Evolutionary conservation across 2,113 vertebrate species (phyloP).

Genomic region (Varanus komodoensis): DNA sequence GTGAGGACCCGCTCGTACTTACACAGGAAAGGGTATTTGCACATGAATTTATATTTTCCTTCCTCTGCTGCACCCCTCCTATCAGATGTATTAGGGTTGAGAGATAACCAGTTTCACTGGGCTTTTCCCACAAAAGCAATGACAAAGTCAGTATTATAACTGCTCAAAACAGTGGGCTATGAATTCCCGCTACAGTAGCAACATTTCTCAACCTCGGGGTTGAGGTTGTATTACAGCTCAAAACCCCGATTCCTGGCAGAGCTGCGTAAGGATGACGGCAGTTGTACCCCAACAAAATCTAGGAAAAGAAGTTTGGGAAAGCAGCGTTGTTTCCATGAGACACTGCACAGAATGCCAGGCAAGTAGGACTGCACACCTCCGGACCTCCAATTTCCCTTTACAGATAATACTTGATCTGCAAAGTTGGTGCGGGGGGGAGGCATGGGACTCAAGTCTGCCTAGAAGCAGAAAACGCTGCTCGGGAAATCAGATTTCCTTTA

Average conservation of each 20-base stretch:
- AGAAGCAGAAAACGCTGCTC: background rate
- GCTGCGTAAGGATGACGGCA: no score
- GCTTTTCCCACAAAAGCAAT: background rate
- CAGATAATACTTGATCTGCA: background rate
- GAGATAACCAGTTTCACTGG: background rate
- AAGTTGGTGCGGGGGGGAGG: no score
- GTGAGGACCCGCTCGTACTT: background rate
- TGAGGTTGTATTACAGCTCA: no score
- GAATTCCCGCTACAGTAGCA: background rate
- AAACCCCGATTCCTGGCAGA: no score
- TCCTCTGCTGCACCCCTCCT: no score
- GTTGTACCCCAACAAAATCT: no score
- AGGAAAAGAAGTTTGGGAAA: background rate
- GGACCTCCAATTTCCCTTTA: background rate
- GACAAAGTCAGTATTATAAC: background rate
- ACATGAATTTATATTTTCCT: background rate
- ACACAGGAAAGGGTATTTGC: background rate
- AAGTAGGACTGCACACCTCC: background rate
- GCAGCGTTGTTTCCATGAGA: background rate
- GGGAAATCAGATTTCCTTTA: background rate
- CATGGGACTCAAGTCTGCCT: background rate
- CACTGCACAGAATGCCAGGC: background rate
- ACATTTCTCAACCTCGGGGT: no score
- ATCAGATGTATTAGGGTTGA: no score
- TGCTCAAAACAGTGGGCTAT: background rate